Evolutionary conservation across 2,888 invertebrate genomes (phyloP).

Genomic region (Caenorhabditis sp.): DNA sequence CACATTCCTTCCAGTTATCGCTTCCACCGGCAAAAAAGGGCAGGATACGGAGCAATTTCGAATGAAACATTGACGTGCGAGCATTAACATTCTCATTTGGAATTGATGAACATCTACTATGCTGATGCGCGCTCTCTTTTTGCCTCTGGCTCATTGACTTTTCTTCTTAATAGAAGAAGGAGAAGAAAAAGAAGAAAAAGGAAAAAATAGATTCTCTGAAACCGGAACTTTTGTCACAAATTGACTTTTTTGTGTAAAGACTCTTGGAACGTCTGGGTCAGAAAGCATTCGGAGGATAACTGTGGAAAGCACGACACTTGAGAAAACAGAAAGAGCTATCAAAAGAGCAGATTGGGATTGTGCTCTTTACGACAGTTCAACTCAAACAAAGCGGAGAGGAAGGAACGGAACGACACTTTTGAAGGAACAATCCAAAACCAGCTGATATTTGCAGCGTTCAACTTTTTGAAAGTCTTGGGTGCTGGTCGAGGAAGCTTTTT

Average conservation of each 20-base stretch:
- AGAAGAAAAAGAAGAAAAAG: not conserved
- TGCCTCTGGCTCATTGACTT: conserved; percentile 24
- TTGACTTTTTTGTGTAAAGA: conserved; percentile 21
- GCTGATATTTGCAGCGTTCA: too few relatives aligned
- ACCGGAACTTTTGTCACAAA: conserved; percentile 17
- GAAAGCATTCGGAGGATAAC: not conserved
- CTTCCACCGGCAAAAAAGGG: conserved; percentile 19
- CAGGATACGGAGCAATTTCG: conserved; percentile 46
- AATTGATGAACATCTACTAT: conserved; percentile 62
- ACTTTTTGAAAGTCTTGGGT: too few relatives aligned
- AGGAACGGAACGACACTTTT: not conserved
- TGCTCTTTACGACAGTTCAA: conserved; percentile 3
- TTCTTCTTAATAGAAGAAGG: not conserved
- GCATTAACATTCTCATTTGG: conserved; percentile 63
- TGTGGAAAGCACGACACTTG: conserved; percentile 14
- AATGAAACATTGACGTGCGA: conserved; percentile 51
- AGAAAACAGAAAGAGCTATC: conserved; percentile 12
- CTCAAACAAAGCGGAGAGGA: not conserved
- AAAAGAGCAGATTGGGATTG: conserved; percentile 11
- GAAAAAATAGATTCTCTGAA: conserved; percentile 24
- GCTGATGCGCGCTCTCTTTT: conserved; percentile 39
- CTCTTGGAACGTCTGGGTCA: not conserved
- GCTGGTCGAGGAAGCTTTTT: too few relatives aligned
- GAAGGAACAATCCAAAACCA: too few relatives aligned
- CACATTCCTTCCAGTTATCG: not conserved